Evolutionary conservation across 2,113 vertebrate genomes (phyloP), one percentile per base, ranked within the genome.

Genomic region (Silurus asotus): DNA sequence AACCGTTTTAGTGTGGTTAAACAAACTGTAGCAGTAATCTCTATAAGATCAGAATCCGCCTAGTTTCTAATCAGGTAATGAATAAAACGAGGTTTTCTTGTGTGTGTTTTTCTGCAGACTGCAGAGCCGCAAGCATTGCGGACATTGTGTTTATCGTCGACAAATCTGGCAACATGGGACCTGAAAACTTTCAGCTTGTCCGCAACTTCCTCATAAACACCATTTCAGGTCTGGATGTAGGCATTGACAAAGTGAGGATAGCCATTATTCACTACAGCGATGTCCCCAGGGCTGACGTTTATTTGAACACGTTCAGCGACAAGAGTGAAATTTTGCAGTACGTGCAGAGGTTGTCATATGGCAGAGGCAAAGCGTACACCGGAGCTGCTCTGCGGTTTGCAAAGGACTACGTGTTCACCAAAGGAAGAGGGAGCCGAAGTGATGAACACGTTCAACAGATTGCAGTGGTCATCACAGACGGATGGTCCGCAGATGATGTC

Each of bases 141-240:
- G 96, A 96, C 87, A 88, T 96, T 0, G 96, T 95, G 0, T 97
- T 97, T 88, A 94, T 97, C 8, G 87, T 96, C 19, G 96, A 97
- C 25, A 93, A 96, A 72, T 96, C 96, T 0, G 92, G 92, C 82
- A 94, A 93, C 69, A 86, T 88, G 67, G 77, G 76, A 45, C 48
- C 45, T 0, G 0, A 23, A 9, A 93, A 94, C 86, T 97, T 97
- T 87, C 92, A 94, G 37, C 92, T 94, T 75, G 89, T 96, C 0
- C 92, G 95, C 2, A 37, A 20, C 0, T 97, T 98, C 90, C 92
- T 97, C 14, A 86, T 93, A 87, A 94, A 93, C 0, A 88, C 95
- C 1, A 84, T 97, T 53, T 88, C 83, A 7, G 91, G 92, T 19
- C 90, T 98, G 2, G 89, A 93, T 0, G 83, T 96, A 37, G 56